Percentiles rank a stretch among this genome's conserved stretches.
Conservation (phyloP, 37 sponge, comb jelly and placozoan genomes). For the Halisarca cf. caerulea region DNA sequence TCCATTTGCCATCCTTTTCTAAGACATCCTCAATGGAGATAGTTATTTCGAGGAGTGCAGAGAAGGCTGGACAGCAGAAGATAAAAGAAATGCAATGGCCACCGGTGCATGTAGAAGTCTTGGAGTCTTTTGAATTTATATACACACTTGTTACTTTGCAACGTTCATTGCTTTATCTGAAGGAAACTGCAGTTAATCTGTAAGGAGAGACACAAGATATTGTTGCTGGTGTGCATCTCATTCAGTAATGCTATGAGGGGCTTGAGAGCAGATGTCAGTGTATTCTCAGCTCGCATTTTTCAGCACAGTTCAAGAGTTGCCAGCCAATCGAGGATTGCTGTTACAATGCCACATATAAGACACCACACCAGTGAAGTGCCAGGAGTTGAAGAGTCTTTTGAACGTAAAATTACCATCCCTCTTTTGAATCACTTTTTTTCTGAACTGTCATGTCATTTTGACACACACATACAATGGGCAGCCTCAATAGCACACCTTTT, state of each 20-base stretch:
- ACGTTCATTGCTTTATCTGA: slow-evolving; percentile 52
- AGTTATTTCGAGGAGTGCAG: slow-evolving; percentile 51
- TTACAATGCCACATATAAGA: slow-evolving; percentile 39
- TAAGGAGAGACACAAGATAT: slow-evolving; percentile 55
- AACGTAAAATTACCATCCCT: no score
- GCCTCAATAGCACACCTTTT: no score
- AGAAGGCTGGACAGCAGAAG: slow-evolving; percentile 51
- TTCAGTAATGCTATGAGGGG: slow-evolving; percentile 27
- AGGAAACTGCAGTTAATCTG: slow-evolving; percentile 50
- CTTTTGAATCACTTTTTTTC: no score
- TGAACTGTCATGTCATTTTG: no score
- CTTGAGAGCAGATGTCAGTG: slow-evolving; percentile 38
- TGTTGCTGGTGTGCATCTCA: slow-evolving; percentile 17
- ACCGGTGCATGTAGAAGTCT: not conserved
- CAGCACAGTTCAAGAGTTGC: slow-evolving; percentile 48
- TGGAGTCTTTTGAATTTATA: slow-evolving; percentile 57
- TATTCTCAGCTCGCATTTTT: slow-evolving; percentile 47
- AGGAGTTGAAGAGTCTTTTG: no score
- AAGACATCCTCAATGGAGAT: slow-evolving; percentile 38
- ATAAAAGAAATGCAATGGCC: slow-evolving; percentile 48
- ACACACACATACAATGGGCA: no score
- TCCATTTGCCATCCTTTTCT: slow-evolving; percentile 45
- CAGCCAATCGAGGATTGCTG: slow-evolving; percentile 34
- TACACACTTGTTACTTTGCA: slow-evolving; percentile 42
- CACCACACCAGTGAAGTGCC: no score